These are phyloP conservation scores for Rousettus madagascariensis DNA, from an alignment of 2,797 vertebrate genomes.

Conservation along the genomic window DNA sequence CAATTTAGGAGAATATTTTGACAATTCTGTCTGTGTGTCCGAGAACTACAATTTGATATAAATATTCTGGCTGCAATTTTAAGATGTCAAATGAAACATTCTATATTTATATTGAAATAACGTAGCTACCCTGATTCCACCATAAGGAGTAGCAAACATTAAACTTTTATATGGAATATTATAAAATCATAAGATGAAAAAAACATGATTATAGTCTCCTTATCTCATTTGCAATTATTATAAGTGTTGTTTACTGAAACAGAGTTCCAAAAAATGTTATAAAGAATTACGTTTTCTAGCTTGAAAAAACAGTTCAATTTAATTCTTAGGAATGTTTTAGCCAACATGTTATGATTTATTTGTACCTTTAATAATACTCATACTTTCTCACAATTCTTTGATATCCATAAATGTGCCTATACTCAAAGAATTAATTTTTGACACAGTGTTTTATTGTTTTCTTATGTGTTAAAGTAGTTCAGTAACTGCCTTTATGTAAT, in stretches of 20 bases:
- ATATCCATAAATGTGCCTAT: not conserved
- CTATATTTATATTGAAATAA: conserved; percentile 67
- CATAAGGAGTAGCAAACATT: conserved; percentile 29
- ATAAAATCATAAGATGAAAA: conserved; percentile 1
- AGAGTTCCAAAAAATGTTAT: conserved; percentile 41
- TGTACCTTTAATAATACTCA: not conserved
- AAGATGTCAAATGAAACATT: conserved; percentile 71
- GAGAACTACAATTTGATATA: conserved; percentile 76
- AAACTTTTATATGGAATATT: not conserved
- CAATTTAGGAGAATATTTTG: conserved; percentile 83
- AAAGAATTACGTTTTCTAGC: conserved; percentile 24
- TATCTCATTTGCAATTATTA: conserved; percentile 56
- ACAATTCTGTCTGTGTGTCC: conserved; percentile 75
- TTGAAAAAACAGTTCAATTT: conserved; percentile 41
- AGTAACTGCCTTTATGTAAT: conserved; percentile 67
- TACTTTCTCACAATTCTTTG: conserved; percentile 37
- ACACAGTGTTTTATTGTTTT: conserved; percentile 44
- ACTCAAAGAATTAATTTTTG: conserved; percentile 64
- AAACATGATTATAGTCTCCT: not conserved
- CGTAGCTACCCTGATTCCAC: not conserved
- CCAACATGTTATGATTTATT: conserved; percentile 37
- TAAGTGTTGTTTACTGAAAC: conserved; percentile 27
- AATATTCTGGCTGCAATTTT: conserved; percentile 82
- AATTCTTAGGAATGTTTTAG: conserved; percentile 42
- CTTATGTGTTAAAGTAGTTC: conserved; percentile 42